phyloP scores from a whole-genome alignment of 2,888 invertebrate genomes.

The Halictus quadricinctus region DNA sequence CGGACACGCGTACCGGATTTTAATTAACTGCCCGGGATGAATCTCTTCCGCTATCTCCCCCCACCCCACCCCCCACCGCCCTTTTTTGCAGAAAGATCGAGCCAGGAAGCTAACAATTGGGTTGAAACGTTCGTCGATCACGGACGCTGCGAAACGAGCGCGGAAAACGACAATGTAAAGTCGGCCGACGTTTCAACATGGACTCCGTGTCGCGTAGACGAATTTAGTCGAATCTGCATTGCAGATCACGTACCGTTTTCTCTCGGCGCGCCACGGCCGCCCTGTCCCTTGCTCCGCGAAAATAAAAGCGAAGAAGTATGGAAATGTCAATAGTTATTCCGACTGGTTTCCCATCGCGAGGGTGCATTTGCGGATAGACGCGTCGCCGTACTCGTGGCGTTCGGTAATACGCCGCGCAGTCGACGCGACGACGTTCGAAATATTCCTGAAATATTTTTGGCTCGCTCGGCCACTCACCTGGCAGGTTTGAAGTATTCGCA shows the following conservation, averaged over 20 bases:
- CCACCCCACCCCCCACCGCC: too few relatives aligned
- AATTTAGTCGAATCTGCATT: slow-evolving; percentile 79
- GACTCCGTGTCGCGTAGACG: slow-evolving; percentile 68
- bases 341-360: slow-evolving; percentile 77
- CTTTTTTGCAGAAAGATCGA: neutral
- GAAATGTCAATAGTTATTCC: slow-evolving; percentile 80
- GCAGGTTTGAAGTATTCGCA: slow-evolving; percentile 96
- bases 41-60: neutral
- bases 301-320: slow-evolving; percentile 80
- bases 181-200: slow-evolving; percentile 58
- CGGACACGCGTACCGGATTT: slow-evolving; percentile 5
- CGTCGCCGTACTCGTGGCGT: slow-evolving; percentile 26
- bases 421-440: neutral
- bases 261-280: slow-evolving; percentile 30
- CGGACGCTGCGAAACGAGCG: slow-evolving; percentile 14
- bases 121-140: slow-evolving; percentile 8
- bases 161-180: slow-evolving; percentile 44
- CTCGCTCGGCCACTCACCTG: slow-evolving; percentile 87
- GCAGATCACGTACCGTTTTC: slow-evolving; percentile 79
- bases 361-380: slow-evolving; percentile 64
- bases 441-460: slow-evolving; percentile 64
- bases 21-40: neutral
- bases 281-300: slow-evolving; percentile 53
- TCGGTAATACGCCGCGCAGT: slow-evolving; percentile 2
- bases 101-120: neutral